phyloP scores from a whole-genome alignment of 2,113 vertebrate species.

The Chunga burmeisteri region DNA sequence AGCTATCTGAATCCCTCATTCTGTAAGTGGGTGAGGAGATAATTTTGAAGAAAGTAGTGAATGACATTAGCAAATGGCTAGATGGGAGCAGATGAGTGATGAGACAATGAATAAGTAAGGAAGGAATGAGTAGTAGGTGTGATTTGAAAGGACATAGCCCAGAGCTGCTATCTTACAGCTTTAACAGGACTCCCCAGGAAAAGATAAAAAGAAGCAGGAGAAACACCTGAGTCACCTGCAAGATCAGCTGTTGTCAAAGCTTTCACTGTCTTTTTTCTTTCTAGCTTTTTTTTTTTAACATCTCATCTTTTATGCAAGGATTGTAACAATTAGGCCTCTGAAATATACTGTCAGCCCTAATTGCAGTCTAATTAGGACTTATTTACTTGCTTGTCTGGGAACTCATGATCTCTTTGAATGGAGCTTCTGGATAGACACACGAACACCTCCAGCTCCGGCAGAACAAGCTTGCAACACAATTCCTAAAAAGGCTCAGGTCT shows the following conservation, averaged over 20 bases:
- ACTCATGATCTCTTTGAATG: not conserved
- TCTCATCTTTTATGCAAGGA: not conserved
- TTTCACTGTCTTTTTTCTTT: not conserved
- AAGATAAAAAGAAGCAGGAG: not conserved
- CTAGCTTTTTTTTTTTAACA: not conserved
- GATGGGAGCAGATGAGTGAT: not conserved
- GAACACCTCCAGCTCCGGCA: not conserved
- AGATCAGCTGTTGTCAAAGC: not conserved
- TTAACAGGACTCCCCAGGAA: not conserved
- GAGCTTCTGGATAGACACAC: not conserved
- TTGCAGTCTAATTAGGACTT: not conserved
- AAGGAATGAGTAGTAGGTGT: conserved; percentile 24
- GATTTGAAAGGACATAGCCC: conserved; percentile 22
- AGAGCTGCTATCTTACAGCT: not conserved
- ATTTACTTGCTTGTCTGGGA: not conserved
- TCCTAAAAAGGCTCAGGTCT: not conserved
- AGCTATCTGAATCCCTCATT: not conserved
- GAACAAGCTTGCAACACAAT: not conserved
- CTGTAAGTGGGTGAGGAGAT: not conserved
- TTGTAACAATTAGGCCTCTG: not conserved
- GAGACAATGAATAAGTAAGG: conserved; percentile 5
- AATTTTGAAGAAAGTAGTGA: not conserved
- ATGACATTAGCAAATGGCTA: not conserved
- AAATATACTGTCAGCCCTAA: not conserved
- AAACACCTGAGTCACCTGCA: not conserved